phyloP scores from a whole-genome alignment of 2,888 invertebrate species.

The Acanthosepion esculentum region DNA sequence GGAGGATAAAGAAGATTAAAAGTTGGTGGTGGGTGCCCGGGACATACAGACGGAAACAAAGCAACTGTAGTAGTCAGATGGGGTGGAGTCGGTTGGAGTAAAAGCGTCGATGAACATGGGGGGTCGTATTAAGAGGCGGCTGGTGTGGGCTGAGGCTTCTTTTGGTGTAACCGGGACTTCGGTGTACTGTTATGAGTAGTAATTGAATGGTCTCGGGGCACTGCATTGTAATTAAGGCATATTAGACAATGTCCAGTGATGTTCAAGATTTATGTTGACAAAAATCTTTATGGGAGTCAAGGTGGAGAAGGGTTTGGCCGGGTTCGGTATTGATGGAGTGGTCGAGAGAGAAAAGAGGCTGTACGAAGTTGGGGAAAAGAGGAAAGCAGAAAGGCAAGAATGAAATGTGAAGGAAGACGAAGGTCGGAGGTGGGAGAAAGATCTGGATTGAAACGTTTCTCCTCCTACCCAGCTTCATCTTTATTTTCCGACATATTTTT shows the following conservation, averaged over 20 bases:
- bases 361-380: neutral
- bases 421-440: neutral
- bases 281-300: slow-evolving; percentile 33
- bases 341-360: no score
- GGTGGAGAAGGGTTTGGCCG: neutral
- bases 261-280: neutral
- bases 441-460: neutral
- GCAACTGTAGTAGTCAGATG: neutral
- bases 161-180: neutral
- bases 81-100: neutral
- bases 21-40: neutral
- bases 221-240: slow-evolving; percentile 33
- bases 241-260: slow-evolving; percentile 22
- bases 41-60: neutral
- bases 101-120: neutral
- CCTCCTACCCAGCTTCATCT: neutral
- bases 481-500: neutral
- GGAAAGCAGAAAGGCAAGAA: neutral
- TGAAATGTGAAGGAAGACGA: neutral
- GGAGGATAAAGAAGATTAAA: neutral
- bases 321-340: neutral
- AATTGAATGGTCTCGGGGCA: slow-evolving; percentile 6
- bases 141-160: neutral
- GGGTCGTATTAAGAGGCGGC: neutral
- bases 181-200: slow-evolving; percentile 20